A percentile compares a stretch with the other conserved stretches of the same genome.
phyloP scores from a whole-genome alignment of 1,140 invertebrate species.

The Daktulosphaira vitifoliae region DNA sequence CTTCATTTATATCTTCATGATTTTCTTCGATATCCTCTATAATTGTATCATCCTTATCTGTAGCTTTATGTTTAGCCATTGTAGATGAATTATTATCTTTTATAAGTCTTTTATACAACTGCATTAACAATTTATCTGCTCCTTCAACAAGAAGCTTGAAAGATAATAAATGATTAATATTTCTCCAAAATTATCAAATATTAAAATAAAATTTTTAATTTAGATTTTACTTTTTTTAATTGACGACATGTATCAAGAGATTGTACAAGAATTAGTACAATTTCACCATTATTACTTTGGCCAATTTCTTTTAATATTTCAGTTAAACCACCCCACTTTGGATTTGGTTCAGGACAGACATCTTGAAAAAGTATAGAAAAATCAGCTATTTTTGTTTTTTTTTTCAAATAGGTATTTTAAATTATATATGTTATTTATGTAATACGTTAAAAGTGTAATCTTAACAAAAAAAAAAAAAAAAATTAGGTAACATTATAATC shows the following conservation, averaged over 20 bases:
- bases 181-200: too few species aligned
- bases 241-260: slow-evolving; percentile 74
- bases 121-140: slow-evolving; percentile 47
- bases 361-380: slow-evolving; percentile 50
- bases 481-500: too few species aligned
- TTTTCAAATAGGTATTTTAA: too few species aligned
- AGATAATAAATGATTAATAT: neutral
- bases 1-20: slow-evolving; percentile 40
- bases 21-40: slow-evolving; percentile 36
- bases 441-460: too few species aligned
- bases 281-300: slow-evolving; percentile 35
- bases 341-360: slow-evolving; percentile 71
- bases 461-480: too few species aligned
- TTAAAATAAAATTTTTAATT: too few species aligned
- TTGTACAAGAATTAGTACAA: slow-evolving; percentile 70
- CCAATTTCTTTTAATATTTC: slow-evolving; percentile 78
- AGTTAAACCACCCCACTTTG: slow-evolving; percentile 77
- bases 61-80: neutral
- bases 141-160: slow-evolving; percentile 57
- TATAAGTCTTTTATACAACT: slow-evolving; percentile 43
- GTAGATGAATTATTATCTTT: slow-evolving; percentile 32
- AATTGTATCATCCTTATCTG: slow-evolving; percentile 38
- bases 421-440: neutral
- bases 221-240: slow-evolving; percentile 53
- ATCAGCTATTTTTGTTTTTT: too few species aligned